Evolutionary conservation across 1,140 invertebrate species (phyloP).

Genomic region (Papilio polytes): DNA sequence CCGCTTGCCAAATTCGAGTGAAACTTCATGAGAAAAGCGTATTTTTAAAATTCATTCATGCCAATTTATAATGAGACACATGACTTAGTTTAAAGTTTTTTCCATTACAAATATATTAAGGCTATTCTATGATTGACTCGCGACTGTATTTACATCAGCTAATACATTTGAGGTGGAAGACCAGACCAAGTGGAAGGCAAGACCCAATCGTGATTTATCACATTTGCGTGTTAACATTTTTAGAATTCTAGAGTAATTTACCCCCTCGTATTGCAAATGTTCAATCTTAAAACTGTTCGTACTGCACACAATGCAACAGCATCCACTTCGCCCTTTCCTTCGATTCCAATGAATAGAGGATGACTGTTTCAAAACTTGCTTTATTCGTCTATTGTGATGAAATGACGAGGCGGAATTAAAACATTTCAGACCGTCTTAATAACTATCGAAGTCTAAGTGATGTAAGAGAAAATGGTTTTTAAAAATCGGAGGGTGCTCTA

Average conservation of each 20-base stretch:
- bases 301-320: slow-evolving; percentile 48
- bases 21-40: background rate
- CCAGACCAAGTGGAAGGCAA: no score
- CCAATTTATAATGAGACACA: background rate
- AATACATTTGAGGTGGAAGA: no score
- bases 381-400: slow-evolving; percentile 69
- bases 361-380: slow-evolving; percentile 77
- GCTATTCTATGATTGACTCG: background rate
- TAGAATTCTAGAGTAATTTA: background rate
- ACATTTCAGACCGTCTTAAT: slow-evolving; percentile 75
- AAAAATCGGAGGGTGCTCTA: slow-evolving; percentile 75
- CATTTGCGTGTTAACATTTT: background rate
- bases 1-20: slow-evolving; percentile 20
- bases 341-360: slow-evolving; percentile 67
- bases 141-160: background rate
- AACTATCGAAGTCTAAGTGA: slow-evolving; percentile 83
- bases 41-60: slow-evolving; percentile 12
- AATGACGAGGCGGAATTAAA: slow-evolving; percentile 82
- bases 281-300: background rate
- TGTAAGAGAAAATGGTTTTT: slow-evolving; percentile 65
- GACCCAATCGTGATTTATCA: background rate
- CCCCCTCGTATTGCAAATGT: background rate
- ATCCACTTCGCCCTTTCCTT: slow-evolving; percentile 49
- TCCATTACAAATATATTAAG: background rate
- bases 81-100: background rate